phyloP scores from a whole-genome alignment of 2,888 invertebrate species.

The Eucera pruinosa region DNA sequence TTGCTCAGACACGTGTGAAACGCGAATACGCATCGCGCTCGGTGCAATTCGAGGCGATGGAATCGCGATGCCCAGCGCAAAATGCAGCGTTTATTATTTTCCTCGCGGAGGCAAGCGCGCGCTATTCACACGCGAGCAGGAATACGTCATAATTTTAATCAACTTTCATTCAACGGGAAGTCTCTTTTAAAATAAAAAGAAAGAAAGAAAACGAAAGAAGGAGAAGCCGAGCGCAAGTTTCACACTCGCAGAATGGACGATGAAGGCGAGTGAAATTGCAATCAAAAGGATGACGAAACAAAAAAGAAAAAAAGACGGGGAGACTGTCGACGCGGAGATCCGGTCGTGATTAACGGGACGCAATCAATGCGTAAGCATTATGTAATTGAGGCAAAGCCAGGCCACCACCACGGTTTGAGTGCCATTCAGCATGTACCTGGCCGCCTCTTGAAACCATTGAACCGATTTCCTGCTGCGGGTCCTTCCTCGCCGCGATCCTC shows the following conservation, averaged over 20 bases:
- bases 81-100: conserved; percentile 35
- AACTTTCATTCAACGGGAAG: conserved; percentile 16
- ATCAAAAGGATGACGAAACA: conserved; percentile 28
- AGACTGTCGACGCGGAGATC: conserved; percentile 39
- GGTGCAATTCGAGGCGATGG: conserved; percentile 11
- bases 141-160: neutral
- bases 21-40: conserved; percentile 15
- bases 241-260: neutral
- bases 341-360: conserved; percentile 56
- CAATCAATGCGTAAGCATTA: conserved; percentile 51
- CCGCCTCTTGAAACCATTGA: conserved; percentile 12
- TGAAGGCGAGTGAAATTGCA: conserved; percentile 13
- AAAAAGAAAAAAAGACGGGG: no score
- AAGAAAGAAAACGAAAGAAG: no score
- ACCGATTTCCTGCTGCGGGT: conserved; percentile 19
- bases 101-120: neutral
- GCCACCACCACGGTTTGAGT: conserved; percentile 5
- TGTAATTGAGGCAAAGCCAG: conserved; percentile 49
- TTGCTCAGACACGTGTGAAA: conserved; percentile 46
- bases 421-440: neutral
- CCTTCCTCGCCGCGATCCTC: neutral
- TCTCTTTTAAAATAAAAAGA: neutral
- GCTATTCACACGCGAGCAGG: neutral
- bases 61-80: conserved; percentile 18
- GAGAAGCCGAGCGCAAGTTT: neutral